These are phyloP conservation scores for Scomber colias DNA, from an alignment of 2,113 vertebrate species.

Conservation along the genomic window DNA sequence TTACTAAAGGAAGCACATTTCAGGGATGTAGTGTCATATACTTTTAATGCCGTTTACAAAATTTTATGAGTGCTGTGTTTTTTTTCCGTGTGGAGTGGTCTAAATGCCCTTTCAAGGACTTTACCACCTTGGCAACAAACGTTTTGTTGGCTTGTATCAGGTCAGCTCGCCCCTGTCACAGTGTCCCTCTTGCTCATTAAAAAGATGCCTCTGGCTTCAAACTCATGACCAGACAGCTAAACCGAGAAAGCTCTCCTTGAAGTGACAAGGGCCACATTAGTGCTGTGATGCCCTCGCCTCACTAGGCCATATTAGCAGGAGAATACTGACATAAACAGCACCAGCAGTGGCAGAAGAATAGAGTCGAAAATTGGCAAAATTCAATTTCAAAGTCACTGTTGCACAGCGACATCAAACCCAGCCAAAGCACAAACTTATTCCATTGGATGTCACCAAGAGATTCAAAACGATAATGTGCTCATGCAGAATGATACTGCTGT, in stretches of 20 bases:
- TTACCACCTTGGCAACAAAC: neutral
- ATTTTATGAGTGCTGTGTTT: neutral
- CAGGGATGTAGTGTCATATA: neutral
- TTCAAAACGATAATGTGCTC: slow-evolving; percentile 46
- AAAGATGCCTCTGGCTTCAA: slow-evolving; percentile 63
- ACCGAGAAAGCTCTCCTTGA: slow-evolving; percentile 25
- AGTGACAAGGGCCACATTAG: slow-evolving; percentile 50
- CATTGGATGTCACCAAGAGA: slow-evolving; percentile 41
- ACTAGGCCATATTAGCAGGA: slow-evolving; percentile 20
- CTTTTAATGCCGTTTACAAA: too few relatives aligned
- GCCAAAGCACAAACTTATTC: slow-evolving; percentile 34
- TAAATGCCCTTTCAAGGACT: slow-evolving; percentile 27
- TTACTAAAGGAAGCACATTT: neutral
- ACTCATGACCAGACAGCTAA: slow-evolving; percentile 46
- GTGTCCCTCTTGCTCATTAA: slow-evolving; percentile 65
- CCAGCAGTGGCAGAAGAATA: neutral
- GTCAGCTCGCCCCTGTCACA: slow-evolving; percentile 43
- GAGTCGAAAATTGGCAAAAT: slow-evolving; percentile 28
- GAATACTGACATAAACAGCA: slow-evolving; percentile 20
- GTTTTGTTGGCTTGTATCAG: slow-evolving; percentile 15
- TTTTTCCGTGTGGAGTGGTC: neutral
- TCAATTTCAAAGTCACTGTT: slow-evolving; percentile 52
- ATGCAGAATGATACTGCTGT: slow-evolving; percentile 49
- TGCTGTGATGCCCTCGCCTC: slow-evolving; percentile 25
- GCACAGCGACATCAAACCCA: slow-evolving; percentile 31